These are phyloP conservation scores for Amphiduros pacificus DNA, from an alignment of 2,888 invertebrate genomes.

Conservation along the genomic window DNA sequence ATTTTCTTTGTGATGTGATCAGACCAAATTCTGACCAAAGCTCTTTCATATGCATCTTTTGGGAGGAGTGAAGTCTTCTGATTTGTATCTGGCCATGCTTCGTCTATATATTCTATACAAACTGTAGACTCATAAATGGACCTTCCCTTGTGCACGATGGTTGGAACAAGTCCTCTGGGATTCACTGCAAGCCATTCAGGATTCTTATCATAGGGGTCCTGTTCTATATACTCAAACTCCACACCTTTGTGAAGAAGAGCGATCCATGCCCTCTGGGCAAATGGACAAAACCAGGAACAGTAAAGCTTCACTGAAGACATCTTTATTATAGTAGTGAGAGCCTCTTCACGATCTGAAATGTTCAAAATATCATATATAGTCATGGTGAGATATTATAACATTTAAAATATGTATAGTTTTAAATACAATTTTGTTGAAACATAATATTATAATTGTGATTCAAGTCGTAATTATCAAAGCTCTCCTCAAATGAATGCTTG, in stretches of 20 bases:
- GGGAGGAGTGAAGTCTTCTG: slow-evolving; percentile 32
- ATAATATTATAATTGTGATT: too few species aligned
- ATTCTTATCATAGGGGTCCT: slow-evolving; percentile 42
- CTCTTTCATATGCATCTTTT: slow-evolving; percentile 35
- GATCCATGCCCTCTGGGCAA: slow-evolving; percentile 44
- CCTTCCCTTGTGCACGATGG: slow-evolving; percentile 32
- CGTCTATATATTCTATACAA: slow-evolving; percentile 42
- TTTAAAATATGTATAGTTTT: not conserved
- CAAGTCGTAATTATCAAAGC: too few species aligned
- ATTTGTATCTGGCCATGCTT: slow-evolving; percentile 32
- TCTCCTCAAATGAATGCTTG: too few species aligned
- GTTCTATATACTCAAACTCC: slow-evolving; percentile 38
- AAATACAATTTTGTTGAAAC: not conserved
- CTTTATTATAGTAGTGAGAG: too few species aligned
- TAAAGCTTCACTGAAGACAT: too few species aligned
- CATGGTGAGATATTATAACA: not conserved
- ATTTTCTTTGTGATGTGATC: slow-evolving; percentile 38
- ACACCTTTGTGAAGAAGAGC: slow-evolving; percentile 38
- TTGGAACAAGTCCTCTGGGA: slow-evolving; percentile 41
- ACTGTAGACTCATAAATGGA: slow-evolving; percentile 38
- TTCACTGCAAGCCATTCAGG: slow-evolving; percentile 39
- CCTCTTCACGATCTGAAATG: too few species aligned
- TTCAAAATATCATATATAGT: too few species aligned
- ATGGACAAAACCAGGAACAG: slow-evolving; percentile 45
- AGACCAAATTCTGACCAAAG: slow-evolving; percentile 36